Evolutionary conservation across 2,888 invertebrate genomes (phyloP).

Genomic region (Eupithecia centaureata): DNA sequence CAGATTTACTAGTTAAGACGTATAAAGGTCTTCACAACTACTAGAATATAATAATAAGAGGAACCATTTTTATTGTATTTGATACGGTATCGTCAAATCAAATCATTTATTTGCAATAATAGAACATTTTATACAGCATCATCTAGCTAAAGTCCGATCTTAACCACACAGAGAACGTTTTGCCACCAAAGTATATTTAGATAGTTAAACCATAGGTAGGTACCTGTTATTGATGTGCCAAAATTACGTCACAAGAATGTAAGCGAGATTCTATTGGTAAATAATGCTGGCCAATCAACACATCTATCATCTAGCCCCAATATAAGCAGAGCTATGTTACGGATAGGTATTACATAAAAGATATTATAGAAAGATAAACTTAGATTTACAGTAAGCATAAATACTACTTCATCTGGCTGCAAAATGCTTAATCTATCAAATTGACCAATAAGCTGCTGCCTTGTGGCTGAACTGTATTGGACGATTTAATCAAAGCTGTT

Average conservation of each 20-base stretch:
- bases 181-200: background rate
- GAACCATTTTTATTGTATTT: background rate
- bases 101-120: too few relatives aligned
- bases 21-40: background rate
- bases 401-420: too few relatives aligned
- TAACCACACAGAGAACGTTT: background rate
- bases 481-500: conserved; percentile 26
- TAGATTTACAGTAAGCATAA: too few relatives aligned
- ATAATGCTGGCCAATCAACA: too few relatives aligned
- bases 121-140: too few relatives aligned
- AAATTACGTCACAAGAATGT: background rate
- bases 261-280: background rate
- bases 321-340: too few relatives aligned
- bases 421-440: too few relatives aligned
- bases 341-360: too few relatives aligned
- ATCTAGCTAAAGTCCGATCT: background rate
- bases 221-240: background rate
- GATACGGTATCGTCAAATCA: background rate
- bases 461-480: conserved; percentile 24
- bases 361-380: too few relatives aligned
- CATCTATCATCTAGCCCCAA: too few relatives aligned
- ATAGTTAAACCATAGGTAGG: too few relatives aligned
- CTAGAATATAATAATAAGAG: background rate
- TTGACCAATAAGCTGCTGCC: too few relatives aligned
- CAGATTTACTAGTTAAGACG: background rate